These are phyloP conservation scores for Orientallactaga bullata DNA, from an alignment of 2,113 vertebrate species.

Conservation along the genomic window DNA sequence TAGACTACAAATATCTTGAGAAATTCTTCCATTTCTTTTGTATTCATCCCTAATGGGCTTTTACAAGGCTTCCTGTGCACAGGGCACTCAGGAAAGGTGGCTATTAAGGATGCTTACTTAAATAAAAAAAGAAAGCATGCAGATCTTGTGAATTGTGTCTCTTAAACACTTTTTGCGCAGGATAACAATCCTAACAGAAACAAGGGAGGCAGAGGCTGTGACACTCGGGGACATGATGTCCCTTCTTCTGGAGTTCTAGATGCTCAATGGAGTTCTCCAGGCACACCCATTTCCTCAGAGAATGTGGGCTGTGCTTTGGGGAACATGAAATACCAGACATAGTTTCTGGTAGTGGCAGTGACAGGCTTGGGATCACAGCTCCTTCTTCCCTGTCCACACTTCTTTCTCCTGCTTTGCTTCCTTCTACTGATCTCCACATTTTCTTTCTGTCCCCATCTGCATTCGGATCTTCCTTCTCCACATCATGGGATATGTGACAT, in stretches of 20 bases:
- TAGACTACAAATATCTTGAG: neutral
- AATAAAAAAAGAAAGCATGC: neutral
- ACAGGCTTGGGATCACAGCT: neutral
- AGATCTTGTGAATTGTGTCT: too few species aligned
- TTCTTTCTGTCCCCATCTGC: neutral
- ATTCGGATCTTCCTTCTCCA: neutral
- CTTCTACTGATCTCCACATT: neutral
- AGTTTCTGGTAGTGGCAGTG: constrained; percentile 20
- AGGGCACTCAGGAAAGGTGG: neutral
- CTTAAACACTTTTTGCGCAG: neutral
- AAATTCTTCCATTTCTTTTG: neutral
- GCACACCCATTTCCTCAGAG: neutral
- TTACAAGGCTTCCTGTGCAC: neutral
- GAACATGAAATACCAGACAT: constrained; percentile 55
- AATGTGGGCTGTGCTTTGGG: neutral
- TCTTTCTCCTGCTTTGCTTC: neutral
- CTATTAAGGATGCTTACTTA: neutral
- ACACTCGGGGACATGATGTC: too few species aligned
- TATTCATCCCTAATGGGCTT: neutral
- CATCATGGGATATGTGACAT: neutral
- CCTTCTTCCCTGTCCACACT: neutral
- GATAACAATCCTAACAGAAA: neutral
- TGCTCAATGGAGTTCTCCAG: neutral
- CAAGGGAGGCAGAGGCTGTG: accelerated
- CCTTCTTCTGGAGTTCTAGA: neutral